phyloP scores from a whole-genome alignment of 1,140 invertebrate genomes.

The Cyrtorhinus lividipennis region DNA sequence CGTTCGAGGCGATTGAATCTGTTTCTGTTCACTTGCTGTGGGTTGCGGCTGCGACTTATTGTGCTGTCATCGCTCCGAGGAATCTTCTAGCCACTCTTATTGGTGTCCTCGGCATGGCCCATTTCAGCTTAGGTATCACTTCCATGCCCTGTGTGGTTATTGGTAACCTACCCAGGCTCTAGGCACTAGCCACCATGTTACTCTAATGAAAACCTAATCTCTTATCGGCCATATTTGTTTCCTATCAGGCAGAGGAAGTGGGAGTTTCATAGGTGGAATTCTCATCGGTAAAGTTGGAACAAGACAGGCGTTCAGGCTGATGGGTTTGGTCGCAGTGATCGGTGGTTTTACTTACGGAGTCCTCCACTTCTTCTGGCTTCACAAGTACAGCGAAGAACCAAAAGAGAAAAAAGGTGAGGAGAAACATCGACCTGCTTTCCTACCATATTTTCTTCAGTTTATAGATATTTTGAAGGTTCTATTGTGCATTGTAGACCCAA shows the following conservation, averaged over 20 bases:
- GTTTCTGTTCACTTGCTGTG: slow-evolving; percentile 76
- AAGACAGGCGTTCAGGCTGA: slow-evolving; percentile 54
- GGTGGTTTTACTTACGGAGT: slow-evolving; percentile 52
- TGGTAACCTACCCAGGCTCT: no score
- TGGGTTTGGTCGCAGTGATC: slow-evolving; percentile 51
- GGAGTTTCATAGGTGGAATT: slow-evolving; percentile 63
- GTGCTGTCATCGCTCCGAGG: slow-evolving; percentile 60
- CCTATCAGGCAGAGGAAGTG: slow-evolving; percentile 57
- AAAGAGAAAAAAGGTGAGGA: slow-evolving; percentile 6
- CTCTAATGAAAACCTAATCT: background rate
- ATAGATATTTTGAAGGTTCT: background rate
- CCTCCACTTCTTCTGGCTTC: slow-evolving; percentile 54
- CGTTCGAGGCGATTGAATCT: slow-evolving; percentile 71
- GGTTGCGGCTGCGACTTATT: slow-evolving; percentile 75
- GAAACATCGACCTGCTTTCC: slow-evolving; percentile 12
- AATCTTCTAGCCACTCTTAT: slow-evolving; percentile 65
- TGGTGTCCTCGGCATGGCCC: slow-evolving; percentile 64
- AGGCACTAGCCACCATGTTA: background rate
- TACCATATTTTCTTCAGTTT: background rate
- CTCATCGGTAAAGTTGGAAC: slow-evolving; percentile 56
- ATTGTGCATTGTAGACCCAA: background rate
- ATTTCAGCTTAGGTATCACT: slow-evolving; percentile 58
- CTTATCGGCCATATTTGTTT: no score
- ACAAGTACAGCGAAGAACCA: slow-evolving; percentile 39
- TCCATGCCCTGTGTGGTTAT: background rate